Evolutionary conservation across 2,797 vertebrate genomes (phyloP).

Genomic region (Notamacropus eugenii): DNA sequence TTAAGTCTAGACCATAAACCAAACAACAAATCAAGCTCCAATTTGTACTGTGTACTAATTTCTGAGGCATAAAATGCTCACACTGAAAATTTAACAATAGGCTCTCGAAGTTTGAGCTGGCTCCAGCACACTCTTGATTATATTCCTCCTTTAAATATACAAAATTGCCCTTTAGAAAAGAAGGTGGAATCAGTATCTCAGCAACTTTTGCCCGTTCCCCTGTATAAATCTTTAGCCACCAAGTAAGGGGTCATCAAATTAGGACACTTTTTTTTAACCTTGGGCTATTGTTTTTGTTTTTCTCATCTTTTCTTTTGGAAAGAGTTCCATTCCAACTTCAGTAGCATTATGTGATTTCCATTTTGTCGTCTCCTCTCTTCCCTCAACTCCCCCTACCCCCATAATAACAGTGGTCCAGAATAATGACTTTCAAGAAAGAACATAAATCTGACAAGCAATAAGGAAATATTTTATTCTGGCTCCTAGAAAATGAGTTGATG

Average conservation of each 20-base stretch:
- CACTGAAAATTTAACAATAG: not conserved
- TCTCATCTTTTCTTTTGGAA: slow-evolving; percentile 3
- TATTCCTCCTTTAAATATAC: not conserved
- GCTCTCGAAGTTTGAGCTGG: not conserved
- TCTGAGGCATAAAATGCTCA: not conserved
- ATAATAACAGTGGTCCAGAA: slow-evolving; percentile 36
- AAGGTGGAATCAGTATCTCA: not conserved
- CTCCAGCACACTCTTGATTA: not conserved
- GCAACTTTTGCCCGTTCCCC: not conserved
- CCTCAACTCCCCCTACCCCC: too few species aligned
- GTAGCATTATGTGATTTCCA: not conserved
- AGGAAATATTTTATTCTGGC: not conserved
- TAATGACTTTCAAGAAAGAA: slow-evolving; percentile 27
- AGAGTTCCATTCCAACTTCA: not conserved
- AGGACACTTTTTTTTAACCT: slow-evolving; percentile 7
- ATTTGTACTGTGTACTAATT: not conserved
- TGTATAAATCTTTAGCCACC: not conserved
- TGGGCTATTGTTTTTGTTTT: slow-evolving; percentile 13
- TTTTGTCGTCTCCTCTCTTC: not conserved
- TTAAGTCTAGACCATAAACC: not conserved
- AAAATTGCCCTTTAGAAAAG: not conserved
- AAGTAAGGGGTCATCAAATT: slow-evolving; percentile 41
- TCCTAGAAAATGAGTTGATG: not conserved
- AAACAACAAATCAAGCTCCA: not conserved
- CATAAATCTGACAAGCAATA: not conserved